These are phyloP conservation scores for Lepidurus apus DNA, from an alignment of 1,140 invertebrate species.

Conservation along the genomic window DNA sequence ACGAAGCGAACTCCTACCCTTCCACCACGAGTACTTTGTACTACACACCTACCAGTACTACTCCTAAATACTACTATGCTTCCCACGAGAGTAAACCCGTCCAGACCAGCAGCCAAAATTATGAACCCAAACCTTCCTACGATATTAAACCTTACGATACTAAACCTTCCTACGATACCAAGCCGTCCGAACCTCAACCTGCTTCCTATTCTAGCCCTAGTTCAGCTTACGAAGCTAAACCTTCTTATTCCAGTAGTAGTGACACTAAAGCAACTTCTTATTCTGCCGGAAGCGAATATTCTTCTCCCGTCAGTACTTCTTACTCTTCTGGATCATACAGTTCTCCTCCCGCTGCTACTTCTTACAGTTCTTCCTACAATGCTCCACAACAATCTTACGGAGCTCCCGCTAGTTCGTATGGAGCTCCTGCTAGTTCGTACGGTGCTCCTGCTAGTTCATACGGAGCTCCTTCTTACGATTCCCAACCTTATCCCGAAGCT, in stretches of 20 bases:
- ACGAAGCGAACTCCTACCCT: neutral
- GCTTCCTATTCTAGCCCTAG: too few relatives aligned
- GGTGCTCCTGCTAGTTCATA: slow-evolving; percentile 22
- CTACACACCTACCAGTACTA: neutral
- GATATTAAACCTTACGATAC: neutral
- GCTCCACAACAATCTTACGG: neutral
- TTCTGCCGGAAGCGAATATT: neutral
- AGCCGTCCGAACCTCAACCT: too few relatives aligned
- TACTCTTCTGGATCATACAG: slow-evolving; percentile 5
- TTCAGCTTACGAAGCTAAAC: neutral
- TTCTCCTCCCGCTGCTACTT: slow-evolving; percentile 17
- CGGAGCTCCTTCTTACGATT: slow-evolving; percentile 23
- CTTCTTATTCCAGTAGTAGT: neutral
- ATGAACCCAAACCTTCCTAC: neutral
- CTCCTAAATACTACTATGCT: neutral
- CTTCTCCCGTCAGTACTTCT: neutral
- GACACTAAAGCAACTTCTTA: neutral
- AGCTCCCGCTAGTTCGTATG: slow-evolving; percentile 27
- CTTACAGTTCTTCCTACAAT: neutral
- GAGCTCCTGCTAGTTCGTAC: slow-evolving; percentile 12
- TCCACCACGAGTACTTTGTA: neutral
- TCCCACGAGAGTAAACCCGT: neutral
- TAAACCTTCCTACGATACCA: too few relatives aligned
- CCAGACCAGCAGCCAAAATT: neutral
- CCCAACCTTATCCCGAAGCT: neutral